phyloP scores from a whole-genome alignment of 1,140 invertebrate species.

The Delia radicum region DNA sequence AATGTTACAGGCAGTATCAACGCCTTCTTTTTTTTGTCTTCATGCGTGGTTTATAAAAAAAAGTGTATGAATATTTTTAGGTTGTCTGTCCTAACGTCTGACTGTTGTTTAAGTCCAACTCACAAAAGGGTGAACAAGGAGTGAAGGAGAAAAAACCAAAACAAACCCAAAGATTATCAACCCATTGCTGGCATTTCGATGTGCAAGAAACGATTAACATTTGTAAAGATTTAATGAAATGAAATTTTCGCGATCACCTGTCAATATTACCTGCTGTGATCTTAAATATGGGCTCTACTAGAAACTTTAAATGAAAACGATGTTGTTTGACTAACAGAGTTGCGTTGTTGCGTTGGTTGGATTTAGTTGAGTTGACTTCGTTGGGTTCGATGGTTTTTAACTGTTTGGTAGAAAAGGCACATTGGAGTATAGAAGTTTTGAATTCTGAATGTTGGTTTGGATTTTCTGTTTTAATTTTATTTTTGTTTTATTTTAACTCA shows the following conservation, averaged over 20 bases:
- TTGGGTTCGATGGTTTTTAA: too few species aligned
- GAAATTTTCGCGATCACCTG: conserved; percentile 30
- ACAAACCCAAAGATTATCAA: not conserved
- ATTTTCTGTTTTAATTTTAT: not conserved
- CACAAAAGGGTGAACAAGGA: not conserved
- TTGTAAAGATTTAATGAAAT: conserved; percentile 29
- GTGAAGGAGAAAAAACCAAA: not conserved
- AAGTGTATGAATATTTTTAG: not conserved
- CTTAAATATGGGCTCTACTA: conserved; percentile 23
- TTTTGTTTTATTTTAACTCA: not conserved
- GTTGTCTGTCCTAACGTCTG: not conserved
- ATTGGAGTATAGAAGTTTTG: too few species aligned
- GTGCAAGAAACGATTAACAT: conserved; percentile 20
- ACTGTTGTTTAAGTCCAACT: not conserved
- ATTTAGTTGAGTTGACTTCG: not conserved
- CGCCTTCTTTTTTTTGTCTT: not conserved
- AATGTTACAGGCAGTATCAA: not conserved
- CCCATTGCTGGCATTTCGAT: not conserved
- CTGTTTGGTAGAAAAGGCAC: not conserved
- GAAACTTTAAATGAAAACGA: not conserved
- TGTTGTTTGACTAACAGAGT: conserved; percentile 9
- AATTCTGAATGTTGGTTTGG: too few species aligned
- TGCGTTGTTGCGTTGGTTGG: conserved; percentile 4
- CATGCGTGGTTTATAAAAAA: not conserved
- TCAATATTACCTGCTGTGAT: conserved; percentile 28